Evolutionary conservation across 2,888 invertebrate species (phyloP), one percentile per base, ranked within the genome.

Genomic region (Troides aeacus): DNA sequence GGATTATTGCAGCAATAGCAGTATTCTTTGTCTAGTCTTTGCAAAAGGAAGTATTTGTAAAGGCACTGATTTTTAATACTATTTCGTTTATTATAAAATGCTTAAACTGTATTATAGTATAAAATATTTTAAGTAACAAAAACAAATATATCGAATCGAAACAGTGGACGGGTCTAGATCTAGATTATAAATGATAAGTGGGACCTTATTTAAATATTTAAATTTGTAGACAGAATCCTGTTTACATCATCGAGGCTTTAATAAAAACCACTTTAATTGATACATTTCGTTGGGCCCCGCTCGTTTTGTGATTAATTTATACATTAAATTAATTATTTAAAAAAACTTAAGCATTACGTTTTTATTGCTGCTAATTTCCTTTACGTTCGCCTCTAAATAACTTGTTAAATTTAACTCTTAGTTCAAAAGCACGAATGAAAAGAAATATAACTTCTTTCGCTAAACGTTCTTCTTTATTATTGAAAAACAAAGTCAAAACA

Each of bases 171-270:
- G 36, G 64, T 60, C 60, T 60, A 64, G 60, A 60, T 57, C 64
- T 21, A 62, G 69, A 64, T 64, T 46, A 65, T 60, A 56, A 30
- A 57, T 56, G 60, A 64, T 46, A 69, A 69, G 60, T 46, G 56
- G 53, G 42, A 60, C 1, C 23, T 64, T 24, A 64, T 65, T 69
- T 53, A 56, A 69, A 69, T 64, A 69, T 69, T 64, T 62, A 64
- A 69, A 65, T 69, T 65, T 57, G 18, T 50, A 65, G 64, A 62
- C 62, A 64, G 56, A 42, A 69, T 69, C 65, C 69, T 65, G 69
- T 69, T 69, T 57, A 57, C 57, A 65, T 46, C 23, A 56, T 42
- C 30, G 57, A 57, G 23, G 56, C 17, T 39, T 62, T 53, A 59
- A 60, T 24, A 64, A 68, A 64, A 56, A 39, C 53, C 64, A 23